A percentile compares a stretch with the other conserved stretches of the same genome.
These are phyloP conservation scores for Archocentrus centrarchus DNA, from an alignment of 2,113 vertebrate species.

Conservation along the genomic window DNA sequence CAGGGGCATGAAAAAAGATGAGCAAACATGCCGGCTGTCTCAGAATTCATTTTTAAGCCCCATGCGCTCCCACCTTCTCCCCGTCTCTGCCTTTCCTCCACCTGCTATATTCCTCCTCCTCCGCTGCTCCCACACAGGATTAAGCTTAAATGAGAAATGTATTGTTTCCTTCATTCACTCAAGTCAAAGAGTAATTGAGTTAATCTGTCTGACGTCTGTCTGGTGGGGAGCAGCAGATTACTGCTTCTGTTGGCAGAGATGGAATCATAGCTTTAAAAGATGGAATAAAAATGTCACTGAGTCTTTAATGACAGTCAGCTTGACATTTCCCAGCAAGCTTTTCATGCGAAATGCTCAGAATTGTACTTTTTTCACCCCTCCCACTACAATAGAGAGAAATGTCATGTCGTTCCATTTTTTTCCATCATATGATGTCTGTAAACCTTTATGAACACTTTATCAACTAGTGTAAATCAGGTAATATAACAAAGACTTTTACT, in stretches of 20 bases:
- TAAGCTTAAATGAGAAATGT: conserved; percentile 70
- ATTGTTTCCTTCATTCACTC: conserved; percentile 76
- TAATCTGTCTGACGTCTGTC: conserved; percentile 71
- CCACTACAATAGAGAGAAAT: conserved; percentile 43
- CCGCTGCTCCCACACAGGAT: conserved; percentile 59
- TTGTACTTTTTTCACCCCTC: neutral
- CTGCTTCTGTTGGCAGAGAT: conserved; percentile 61
- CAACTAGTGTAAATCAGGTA: neutral
- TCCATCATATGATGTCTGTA: neutral
- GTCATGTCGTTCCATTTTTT: conserved; percentile 39
- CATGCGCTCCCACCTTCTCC: neutral
- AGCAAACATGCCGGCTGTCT: conserved; percentile 60
- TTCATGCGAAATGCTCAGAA: conserved; percentile 48
- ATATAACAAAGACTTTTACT: neutral
- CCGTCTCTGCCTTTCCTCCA: conserved; percentile 28
- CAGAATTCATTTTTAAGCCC: conserved; percentile 58
- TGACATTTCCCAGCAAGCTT: conserved; percentile 74
- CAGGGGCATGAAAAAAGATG: conserved; percentile 61
- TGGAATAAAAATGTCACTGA: conserved; percentile 76
- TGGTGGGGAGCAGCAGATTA: conserved; percentile 66
- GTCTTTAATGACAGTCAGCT: conserved; percentile 71
- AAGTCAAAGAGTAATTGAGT: conserved; percentile 78
- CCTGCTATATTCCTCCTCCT: conserved; percentile 58
- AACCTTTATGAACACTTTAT: conserved; percentile 37
- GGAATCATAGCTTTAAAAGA: conserved; percentile 71